phyloP scores from a whole-genome alignment of 2,888 invertebrate species.

The Polylopha cassiicola region DNA sequence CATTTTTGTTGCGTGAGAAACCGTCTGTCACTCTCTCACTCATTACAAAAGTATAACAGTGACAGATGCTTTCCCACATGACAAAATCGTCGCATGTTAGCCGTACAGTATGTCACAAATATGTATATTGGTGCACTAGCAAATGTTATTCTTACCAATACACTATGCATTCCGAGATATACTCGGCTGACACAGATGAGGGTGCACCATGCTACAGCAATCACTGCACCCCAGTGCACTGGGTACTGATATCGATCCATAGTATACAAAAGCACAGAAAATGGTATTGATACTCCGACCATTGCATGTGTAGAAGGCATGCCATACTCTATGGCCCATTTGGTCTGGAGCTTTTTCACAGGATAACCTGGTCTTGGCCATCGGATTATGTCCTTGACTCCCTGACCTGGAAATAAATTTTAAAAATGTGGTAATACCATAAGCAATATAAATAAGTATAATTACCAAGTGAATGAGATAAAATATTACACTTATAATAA shows the following conservation, averaged over 20 bases:
- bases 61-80: no score
- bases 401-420: conserved; percentile 81
- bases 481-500: not conserved
- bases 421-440: not conserved
- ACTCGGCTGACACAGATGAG: conserved; percentile 90
- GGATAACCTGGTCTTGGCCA: conserved; percentile 93
- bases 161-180: conserved; percentile 95
- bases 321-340: conserved; percentile 95
- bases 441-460: no score
- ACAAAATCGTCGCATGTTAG: no score
- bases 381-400: conserved; percentile 89
- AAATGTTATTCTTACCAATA: conserved; percentile 84
- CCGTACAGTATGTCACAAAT: no score
- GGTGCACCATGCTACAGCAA: conserved; percentile 82
- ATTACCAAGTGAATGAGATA: not conserved
- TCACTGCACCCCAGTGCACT: conserved; percentile 72
- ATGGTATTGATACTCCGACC: conserved; percentile 92
- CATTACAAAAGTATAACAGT: no score
- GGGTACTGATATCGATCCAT: conserved; percentile 87
- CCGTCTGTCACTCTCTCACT: no score
- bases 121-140: not conserved
- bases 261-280: conserved; percentile 88
- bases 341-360: conserved; percentile 87
- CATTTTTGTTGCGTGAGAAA: no score
- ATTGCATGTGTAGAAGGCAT: conserved; percentile 98